These are phyloP conservation scores for Cataglyphis rosenhaueri DNA, from an alignment of 2,888 invertebrate species.

Conservation along the genomic window DNA sequence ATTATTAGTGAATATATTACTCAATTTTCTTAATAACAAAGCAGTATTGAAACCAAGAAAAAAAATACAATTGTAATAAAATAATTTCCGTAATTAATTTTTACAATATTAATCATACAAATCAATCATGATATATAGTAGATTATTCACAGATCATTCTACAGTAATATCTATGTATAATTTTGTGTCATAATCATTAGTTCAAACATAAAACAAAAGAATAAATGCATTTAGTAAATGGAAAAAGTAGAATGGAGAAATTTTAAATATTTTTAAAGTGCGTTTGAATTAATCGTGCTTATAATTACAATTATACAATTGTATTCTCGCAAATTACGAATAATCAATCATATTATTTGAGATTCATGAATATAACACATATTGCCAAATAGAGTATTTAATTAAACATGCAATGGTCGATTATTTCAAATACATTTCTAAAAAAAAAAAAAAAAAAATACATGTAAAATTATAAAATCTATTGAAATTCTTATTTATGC, in stretches of 20 bases:
- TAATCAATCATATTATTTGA: background rate
- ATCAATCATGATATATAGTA: background rate
- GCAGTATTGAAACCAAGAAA: background rate
- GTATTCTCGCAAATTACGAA: background rate
- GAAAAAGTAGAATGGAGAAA: background rate
- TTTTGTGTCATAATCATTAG: background rate
- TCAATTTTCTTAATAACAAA: constrained; percentile 28
- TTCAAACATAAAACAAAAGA: background rate
- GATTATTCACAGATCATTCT: constrained; percentile 25
- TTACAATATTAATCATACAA: constrained; percentile 1
- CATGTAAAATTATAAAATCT: background rate
- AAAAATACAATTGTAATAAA: background rate
- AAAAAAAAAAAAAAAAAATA: background rate
- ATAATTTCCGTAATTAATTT: background rate
- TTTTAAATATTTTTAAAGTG: background rate
- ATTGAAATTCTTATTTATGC: background rate
- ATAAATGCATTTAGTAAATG: background rate
- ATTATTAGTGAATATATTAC: constrained; percentile 30
- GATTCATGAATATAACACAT: background rate
- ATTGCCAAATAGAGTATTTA: background rate
- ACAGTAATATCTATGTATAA: background rate
- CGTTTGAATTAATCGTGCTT: background rate
- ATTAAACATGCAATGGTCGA: constrained; percentile 31
- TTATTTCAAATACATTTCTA: constrained; percentile 19
- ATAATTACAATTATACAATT: background rate